Evolutionary conservation across 1,140 invertebrate species (phyloP).

Genomic region (Rhagoletis pomonella): DNA sequence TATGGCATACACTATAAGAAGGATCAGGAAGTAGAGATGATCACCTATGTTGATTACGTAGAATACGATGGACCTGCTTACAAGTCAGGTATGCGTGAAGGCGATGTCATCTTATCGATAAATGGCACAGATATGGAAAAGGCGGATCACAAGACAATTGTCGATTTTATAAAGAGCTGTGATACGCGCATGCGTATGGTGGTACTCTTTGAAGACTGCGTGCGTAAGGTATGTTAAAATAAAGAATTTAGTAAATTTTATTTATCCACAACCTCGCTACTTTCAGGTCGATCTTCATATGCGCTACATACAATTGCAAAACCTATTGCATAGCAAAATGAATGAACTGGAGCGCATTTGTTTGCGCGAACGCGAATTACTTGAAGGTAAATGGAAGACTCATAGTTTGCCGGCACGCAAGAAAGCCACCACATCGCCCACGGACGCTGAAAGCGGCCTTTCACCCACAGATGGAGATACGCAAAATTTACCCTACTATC

Average conservation of each 20-base stretch:
- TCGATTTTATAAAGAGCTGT: conserved; percentile 92
- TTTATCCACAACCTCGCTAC: conserved; percentile 61
- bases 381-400: conserved; percentile 90
- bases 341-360: conserved; percentile 89
- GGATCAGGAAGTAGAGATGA: conserved; percentile 88
- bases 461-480: conserved; percentile 71
- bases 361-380: conserved; percentile 86
- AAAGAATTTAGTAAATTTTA: not conserved
- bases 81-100: conserved; percentile 92
- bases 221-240: conserved; percentile 81
- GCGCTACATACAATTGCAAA: conserved; percentile 91
- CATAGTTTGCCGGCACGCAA: conserved; percentile 89
- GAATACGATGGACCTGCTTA: conserved; percentile 93
- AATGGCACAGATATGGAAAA: conserved; percentile 95
- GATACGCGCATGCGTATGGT: conserved; percentile 94
- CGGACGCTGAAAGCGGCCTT: conserved; percentile 73
- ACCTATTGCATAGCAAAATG: conserved; percentile 89
- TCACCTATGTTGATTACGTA: conserved; percentile 97
- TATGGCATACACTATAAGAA: conserved; percentile 96
- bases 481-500: conserved; percentile 76
- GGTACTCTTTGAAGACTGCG: conserved; percentile 95
- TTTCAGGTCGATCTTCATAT: conserved; percentile 88
- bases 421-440: conserved; percentile 78
- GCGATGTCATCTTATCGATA: conserved; percentile 95
- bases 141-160: conserved; percentile 91